These are phyloP conservation scores for Camelus bactrianus DNA, from an alignment of 2,113 vertebrate species.

Conservation along the genomic window DNA sequence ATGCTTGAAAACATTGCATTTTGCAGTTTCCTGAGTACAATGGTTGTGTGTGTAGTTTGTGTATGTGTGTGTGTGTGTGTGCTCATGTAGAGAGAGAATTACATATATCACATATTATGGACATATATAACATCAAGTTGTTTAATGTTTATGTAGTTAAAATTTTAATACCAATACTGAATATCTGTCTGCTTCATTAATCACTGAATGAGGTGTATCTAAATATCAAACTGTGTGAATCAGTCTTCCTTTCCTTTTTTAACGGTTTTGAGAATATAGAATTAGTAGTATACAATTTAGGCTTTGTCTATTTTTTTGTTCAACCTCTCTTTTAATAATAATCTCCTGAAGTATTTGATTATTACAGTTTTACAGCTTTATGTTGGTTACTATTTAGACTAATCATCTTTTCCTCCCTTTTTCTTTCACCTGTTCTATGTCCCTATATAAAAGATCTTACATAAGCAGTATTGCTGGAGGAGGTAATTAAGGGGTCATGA, in stretches of 20 bases:
- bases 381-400: background rate
- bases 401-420: background rate
- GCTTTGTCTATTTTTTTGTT: background rate
- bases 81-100: background rate
- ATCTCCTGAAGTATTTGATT: background rate
- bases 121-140: background rate
- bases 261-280: background rate
- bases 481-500: background rate
- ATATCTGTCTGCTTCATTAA: background rate
- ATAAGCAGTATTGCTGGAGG: background rate
- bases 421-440: background rate
- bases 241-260: background rate
- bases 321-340: background rate
- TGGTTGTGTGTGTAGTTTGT: background rate
- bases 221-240: constrained; percentile 1
- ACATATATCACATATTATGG: background rate
- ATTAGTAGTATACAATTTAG: background rate
- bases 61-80: background rate
- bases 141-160: background rate
- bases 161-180: background rate
- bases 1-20: background rate
- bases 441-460: background rate
- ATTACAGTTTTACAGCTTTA: background rate
- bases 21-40: background rate
- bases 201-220: background rate